These are phyloP conservation scores for Calyptomena viridis DNA, from an alignment of 2,113 vertebrate species.

Conservation along the genomic window DNA sequence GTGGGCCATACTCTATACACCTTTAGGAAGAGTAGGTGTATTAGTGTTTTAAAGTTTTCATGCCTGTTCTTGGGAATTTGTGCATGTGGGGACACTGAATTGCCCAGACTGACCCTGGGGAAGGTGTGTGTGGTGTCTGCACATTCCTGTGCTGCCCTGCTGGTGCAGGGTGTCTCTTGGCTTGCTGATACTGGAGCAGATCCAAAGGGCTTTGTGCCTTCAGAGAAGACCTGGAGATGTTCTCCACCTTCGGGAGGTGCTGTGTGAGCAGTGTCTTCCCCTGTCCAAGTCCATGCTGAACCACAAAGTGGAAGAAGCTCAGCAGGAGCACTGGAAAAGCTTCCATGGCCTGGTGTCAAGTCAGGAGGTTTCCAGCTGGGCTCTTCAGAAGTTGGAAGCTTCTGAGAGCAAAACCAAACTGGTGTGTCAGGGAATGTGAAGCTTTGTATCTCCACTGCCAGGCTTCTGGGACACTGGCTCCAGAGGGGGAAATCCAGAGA, in stretches of 20 bases:
- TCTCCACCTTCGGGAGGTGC: not conserved
- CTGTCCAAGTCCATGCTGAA: accelerated
- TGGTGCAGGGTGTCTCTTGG: too few species aligned
- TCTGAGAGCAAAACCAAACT: not conserved
- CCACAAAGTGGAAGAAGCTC: not conserved
- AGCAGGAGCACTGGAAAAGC: not conserved
- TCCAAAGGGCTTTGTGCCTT: not conserved
- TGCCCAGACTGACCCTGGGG: not conserved
- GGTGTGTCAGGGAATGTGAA: not conserved
- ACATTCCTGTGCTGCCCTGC: accelerated
- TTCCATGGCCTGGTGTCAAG: not conserved
- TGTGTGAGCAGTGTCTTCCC: not conserved
- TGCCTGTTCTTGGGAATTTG: not conserved
- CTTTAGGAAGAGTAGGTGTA: not conserved
- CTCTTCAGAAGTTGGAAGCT: not conserved
- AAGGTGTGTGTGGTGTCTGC: not conserved
- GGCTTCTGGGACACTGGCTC: not conserved
- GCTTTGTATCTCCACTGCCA: not conserved
- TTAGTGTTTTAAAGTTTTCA: not conserved
- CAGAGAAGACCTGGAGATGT: accelerated
- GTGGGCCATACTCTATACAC: not conserved
- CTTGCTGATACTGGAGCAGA: not conserved
- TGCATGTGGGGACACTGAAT: accelerated
- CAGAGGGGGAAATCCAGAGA: not conserved
- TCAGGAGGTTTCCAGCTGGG: not conserved